Percentiles rank a stretch among this genome's conserved stretches.
phyloP scores from a whole-genome alignment of 2,888 invertebrate species.

The Eupithecia subumbrata region DNA sequence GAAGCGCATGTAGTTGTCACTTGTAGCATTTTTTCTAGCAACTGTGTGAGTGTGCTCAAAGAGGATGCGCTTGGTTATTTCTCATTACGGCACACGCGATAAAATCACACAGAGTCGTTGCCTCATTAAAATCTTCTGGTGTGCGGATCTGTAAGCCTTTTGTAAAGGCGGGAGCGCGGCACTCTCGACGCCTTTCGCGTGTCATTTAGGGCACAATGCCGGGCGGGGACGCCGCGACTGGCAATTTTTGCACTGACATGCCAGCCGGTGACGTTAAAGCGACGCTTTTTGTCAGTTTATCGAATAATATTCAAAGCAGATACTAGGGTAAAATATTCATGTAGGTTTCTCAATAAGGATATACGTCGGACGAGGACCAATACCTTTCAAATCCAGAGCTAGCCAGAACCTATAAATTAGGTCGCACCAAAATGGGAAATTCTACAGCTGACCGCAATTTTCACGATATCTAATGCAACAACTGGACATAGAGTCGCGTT shows the following conservation, averaged over 20 bases:
- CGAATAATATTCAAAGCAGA: conserved; percentile 14
- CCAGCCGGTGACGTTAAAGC: conserved; percentile 47
- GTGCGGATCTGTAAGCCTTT: conserved; percentile 83
- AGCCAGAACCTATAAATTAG: neutral
- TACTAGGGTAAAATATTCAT: neutral
- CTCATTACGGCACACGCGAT: conserved; percentile 82
- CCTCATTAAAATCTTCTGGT: conserved; percentile 85
- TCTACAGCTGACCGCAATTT: neutral
- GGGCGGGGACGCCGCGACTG: conserved; percentile 62
- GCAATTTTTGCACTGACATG: conserved; percentile 74
- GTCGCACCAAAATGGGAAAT: neutral
- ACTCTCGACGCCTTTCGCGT: conserved; percentile 82
- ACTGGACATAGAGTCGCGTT: conserved; percentile 15
- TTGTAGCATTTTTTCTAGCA: conserved; percentile 70
- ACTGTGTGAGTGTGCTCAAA: conserved; percentile 72
- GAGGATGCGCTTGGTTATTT: conserved; percentile 83
- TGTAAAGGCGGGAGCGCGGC: conserved; percentile 75
- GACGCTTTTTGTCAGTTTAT: conserved; percentile 68
- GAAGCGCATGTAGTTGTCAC: conserved; percentile 54
- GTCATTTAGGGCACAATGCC: conserved; percentile 82
- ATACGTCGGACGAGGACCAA: neutral
- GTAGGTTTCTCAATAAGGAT: neutral
- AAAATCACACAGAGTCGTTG: conserved; percentile 84
- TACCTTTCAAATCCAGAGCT: neutral
- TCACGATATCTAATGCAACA: neutral